A percentile compares a stretch with the other conserved stretches of the same genome.
These are phyloP conservation scores for Todiramphus saurophagus DNA, from an alignment of 2,113 vertebrate species.

Conservation along the genomic window DNA sequence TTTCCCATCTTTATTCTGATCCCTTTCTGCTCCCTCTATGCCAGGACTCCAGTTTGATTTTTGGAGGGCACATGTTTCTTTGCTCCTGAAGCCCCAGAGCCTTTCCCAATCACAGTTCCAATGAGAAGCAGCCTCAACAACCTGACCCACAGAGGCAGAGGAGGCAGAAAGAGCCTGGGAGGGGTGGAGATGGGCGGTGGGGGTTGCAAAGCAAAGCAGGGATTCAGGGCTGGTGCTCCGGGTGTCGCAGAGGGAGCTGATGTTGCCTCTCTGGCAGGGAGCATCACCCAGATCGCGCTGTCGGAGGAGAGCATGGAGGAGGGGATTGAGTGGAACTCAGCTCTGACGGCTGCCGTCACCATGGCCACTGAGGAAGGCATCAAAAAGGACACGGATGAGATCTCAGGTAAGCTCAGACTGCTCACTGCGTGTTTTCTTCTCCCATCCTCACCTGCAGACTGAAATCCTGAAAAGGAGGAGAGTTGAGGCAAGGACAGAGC, in stretches of 20 bases:
- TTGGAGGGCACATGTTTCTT: background rate
- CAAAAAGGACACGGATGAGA: conserved; percentile 83
- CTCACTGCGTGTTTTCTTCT: background rate
- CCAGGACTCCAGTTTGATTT: background rate
- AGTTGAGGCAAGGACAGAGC: background rate
- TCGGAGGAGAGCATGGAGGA: conserved; percentile 84
- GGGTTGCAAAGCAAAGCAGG: background rate
- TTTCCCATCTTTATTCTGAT: background rate
- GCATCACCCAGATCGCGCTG: conserved; percentile 76
- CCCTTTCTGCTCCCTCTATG: background rate
- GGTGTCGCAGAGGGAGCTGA: background rate
- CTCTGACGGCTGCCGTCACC: conserved; percentile 76
- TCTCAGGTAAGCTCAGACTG: conserved; percentile 76
- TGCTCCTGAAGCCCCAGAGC: background rate
- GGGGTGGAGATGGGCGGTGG: background rate
- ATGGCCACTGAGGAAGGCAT: conserved; percentile 80
- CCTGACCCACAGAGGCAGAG: background rate
- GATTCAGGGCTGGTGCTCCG: background rate
- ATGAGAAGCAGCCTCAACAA: background rate
- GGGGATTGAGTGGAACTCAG: conserved; percentile 79
- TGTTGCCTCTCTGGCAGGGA: conserved; percentile 61
- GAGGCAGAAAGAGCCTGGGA: background rate
- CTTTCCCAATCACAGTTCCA: background rate
- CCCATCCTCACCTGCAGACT: background rate
- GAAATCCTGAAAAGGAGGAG: background rate